Evolutionary conservation across 1,140 invertebrate species (phyloP), one percentile per base, ranked within the genome.

Genomic region (Orius insidiosus): DNA sequence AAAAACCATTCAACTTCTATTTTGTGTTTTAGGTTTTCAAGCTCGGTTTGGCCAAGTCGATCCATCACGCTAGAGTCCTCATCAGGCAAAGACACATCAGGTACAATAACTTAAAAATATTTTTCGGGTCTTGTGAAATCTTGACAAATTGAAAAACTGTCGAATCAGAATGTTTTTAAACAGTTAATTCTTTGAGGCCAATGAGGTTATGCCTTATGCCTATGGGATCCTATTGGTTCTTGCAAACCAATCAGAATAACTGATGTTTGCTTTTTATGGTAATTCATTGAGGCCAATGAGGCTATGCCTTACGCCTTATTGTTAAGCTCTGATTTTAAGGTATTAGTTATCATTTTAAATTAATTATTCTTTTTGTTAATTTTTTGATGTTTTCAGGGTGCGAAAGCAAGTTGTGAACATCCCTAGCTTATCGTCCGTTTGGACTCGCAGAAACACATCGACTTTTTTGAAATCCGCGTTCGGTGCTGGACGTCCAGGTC

Each of bases 331-430:
- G n/a, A 13, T 37, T 37, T 37, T 37, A 9, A 37, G 14, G n/a
- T 37, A 11, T 13, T 37, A 3, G n/a, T 13, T 37, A 4, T 13
- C n/a, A 13, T 11, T 13, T 37, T 37, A 5, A 14, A 11, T 45
- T n/a, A 30, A 3, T 30, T 45, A 5, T 40, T 40, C 38, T 15
- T 10, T 36, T 36, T 36, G 35, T 4, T 5, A 3, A 5, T 40
- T 4, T 40, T 47, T 51, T 60, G 53, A 52, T 52, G 56, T 55
- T 65, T 73, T 32, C 69, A 98, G 95, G 58, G 95, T 99, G 2
- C 82, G 95, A 53, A 98, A 98, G 66, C 96, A 99, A 67, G 87
- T 98, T 43, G 96, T 99, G 50, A 98, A 99, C 68, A 92, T 99
- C 58, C 96, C 96, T 48, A 97, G 92, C 9, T 99, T 98, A 78